Evolutionary conservation across 35 echinoderm and acorn worm genomes (phyloP).

Genomic region (Stichopus chloronotus): DNA sequence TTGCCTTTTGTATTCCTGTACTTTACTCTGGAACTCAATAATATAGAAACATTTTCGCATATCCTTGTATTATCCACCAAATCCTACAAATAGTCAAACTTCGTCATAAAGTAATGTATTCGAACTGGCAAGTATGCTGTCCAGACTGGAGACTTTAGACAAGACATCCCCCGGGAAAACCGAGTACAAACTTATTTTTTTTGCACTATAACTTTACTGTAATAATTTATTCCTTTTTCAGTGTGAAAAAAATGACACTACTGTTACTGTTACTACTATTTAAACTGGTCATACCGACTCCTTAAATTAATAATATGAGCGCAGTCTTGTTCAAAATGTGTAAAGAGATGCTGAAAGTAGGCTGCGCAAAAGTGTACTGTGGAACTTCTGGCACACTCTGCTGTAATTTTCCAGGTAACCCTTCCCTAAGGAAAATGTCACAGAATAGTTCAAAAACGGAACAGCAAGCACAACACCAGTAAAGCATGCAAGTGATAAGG

Average conservation of each 20-base stretch:
- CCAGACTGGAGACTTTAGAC: not conserved
- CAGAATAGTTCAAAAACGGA: not conserved
- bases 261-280: not conserved
- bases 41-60: no score
- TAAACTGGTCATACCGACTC: not conserved
- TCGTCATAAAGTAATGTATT: no score
- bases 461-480: not conserved
- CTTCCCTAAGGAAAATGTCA: not conserved
- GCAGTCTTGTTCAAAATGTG: not conserved
- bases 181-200: not conserved
- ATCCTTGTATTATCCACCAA: no score
- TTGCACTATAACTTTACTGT: not conserved
- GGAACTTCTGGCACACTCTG: not conserved
- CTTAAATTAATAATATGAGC: not conserved
- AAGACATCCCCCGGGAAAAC: not conserved
- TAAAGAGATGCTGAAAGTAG: not conserved
- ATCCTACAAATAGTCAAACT: no score
- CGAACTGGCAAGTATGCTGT: no score
- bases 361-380: not conserved
- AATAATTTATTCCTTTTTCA: not conserved
- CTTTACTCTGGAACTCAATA: no score
- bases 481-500: not conserved
- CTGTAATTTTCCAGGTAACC: not conserved
- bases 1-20: no score
- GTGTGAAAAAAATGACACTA: not conserved